A percentile compares a stretch with the other conserved stretches of the same genome.
phyloP scores from a whole-genome alignment of 2,113 vertebrate genomes.

The Sprattus sprattus region DNA sequence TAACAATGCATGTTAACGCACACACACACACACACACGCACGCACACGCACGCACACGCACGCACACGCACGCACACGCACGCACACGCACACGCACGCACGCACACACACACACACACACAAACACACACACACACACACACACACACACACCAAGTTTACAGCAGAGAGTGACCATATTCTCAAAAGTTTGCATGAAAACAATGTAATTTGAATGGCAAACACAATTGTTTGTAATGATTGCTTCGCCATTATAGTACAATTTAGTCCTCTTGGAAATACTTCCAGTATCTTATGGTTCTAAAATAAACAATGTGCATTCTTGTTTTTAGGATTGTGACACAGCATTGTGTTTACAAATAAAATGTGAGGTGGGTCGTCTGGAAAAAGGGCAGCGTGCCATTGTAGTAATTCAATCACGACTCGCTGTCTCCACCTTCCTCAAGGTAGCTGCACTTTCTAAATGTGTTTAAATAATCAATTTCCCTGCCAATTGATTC shows the following conservation, averaged over 20 bases:
- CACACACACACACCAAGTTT: neutral
- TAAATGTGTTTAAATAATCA: neutral
- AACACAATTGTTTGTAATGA: neutral
- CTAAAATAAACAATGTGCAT: neutral
- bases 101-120: neutral
- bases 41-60: neutral
- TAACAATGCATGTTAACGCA: neutral
- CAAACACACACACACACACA: neutral
- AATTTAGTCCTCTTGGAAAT: neutral
- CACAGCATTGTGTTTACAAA: constrained; percentile 74
- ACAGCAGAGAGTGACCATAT: neutral
- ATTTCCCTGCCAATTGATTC: neutral
- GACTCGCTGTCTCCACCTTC: constrained; percentile 79
- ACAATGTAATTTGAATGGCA: neutral
- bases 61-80: neutral
- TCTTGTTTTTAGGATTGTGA: constrained; percentile 69
- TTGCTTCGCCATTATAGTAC: neutral
- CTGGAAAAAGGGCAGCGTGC: constrained; percentile 77
- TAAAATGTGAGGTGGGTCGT: constrained; percentile 78
- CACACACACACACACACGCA: neutral
- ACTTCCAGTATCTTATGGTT: neutral
- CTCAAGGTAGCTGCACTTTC: constrained; percentile 63
- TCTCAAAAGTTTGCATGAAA: neutral
- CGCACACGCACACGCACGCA: neutral
- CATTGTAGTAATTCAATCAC: constrained; percentile 76